A percentile compares a stretch with the other conserved stretches of the same genome.
Evolutionary conservation across 2,113 vertebrate genomes (phyloP).

Genomic region (Sarotherodon lohbergeri): DNA sequence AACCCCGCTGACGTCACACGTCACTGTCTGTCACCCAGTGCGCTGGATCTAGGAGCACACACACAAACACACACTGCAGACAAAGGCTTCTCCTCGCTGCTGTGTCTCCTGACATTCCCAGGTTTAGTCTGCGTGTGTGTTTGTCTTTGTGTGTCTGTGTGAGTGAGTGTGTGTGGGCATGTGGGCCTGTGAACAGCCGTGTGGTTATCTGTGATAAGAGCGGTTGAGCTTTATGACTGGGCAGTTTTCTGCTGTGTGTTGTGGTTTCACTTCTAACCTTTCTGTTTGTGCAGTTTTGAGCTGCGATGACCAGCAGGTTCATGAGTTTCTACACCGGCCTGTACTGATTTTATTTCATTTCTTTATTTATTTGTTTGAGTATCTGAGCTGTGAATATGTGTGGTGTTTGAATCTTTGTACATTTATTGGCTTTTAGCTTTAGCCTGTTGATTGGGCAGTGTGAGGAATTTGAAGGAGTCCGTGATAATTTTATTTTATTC

Average conservation of each 20-base stretch:
- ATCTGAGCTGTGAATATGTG: neutral
- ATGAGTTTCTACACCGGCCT: neutral
- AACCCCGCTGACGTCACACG: slow-evolving; percentile 40
- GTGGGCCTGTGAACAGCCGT: neutral
- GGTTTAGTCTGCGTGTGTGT: slow-evolving; percentile 15
- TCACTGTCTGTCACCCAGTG: slow-evolving; percentile 1
- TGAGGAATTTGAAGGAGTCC: neutral
- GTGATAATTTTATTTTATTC: neutral
- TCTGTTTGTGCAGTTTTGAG: neutral
- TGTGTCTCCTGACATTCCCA: slow-evolving; percentile 21
- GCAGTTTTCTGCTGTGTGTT: slow-evolving; percentile 7
- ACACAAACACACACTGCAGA: neutral
- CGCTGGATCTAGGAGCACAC: neutral
- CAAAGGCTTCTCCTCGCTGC: slow-evolving; percentile 5
- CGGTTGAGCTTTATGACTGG: neutral
- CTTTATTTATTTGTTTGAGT: fast-evolving
- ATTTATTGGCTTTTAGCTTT: fast-evolving
- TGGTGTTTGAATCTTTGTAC: fast-evolving
- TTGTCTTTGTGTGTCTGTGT: neutral
- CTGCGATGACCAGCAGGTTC: neutral
- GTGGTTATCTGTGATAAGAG: slow-evolving; percentile 1
- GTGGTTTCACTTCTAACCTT: neutral
- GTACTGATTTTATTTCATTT: neutral
- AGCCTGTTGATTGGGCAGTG: neutral
- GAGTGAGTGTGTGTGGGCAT: neutral